These are phyloP conservation scores for Catocala nupta DNA, from an alignment of 2,888 invertebrate genomes.

Conservation along the genomic window DNA sequence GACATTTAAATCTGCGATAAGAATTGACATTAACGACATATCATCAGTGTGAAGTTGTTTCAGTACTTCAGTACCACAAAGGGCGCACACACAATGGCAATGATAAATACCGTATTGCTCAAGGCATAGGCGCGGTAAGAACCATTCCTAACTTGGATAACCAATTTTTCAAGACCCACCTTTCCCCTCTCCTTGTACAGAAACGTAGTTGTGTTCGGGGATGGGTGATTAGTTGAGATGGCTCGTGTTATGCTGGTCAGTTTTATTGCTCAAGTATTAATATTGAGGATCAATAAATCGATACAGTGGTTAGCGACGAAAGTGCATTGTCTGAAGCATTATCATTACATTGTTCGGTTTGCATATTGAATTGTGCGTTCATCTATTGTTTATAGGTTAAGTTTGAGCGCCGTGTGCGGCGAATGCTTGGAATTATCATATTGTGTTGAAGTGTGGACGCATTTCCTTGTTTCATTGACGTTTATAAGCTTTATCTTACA, in stretches of 20 bases:
- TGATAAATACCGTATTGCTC: constrained; percentile 79
- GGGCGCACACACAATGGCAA: constrained; percentile 74
- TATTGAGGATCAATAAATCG: constrained; percentile 82
- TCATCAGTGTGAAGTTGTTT: constrained; percentile 64
- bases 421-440: constrained; percentile 38
- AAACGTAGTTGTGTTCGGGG: constrained; percentile 36
- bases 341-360: constrained; percentile 84
- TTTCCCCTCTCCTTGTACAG: constrained; percentile 37
- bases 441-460: constrained; percentile 25
- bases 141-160: constrained; percentile 58
- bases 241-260: constrained; percentile 64
- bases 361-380: constrained; percentile 85
- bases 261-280: constrained; percentile 78
- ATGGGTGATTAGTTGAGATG: constrained; percentile 49
- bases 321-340: constrained; percentile 81
- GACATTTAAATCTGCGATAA: constrained; percentile 53
- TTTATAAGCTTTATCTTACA: too few species aligned
- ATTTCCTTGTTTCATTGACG: constrained; percentile 23
- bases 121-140: constrained; percentile 72
- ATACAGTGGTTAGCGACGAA: constrained; percentile 85
- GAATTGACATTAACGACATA: constrained; percentile 65
- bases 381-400: constrained; percentile 77
- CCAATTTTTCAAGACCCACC: constrained; percentile 61
- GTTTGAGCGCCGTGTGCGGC: constrained; percentile 80
- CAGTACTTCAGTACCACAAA: constrained; percentile 66